Conservation (phyloP, 2,113 vertebrate genomes). For the Rhagologus leucostigma region DNA sequence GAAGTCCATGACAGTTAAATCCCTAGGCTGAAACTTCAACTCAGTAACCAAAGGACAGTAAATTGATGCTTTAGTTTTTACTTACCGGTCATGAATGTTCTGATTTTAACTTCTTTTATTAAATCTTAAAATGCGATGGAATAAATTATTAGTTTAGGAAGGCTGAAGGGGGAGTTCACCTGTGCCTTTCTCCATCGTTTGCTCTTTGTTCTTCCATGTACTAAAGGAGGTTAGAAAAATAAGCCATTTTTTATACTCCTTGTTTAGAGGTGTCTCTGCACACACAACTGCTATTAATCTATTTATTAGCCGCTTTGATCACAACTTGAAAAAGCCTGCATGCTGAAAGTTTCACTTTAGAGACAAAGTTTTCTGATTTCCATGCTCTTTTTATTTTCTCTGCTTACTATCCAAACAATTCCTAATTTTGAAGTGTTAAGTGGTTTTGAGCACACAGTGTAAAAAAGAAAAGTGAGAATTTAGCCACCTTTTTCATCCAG, state of each 20-base stretch:
- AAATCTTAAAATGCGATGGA: background rate
- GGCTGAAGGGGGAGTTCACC: background rate
- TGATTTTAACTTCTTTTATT: background rate
- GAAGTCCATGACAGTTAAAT: background rate
- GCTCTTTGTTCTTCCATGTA: background rate
- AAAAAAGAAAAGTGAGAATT: background rate
- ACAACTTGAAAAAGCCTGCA: background rate
- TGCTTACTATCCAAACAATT: background rate
- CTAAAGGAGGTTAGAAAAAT: background rate
- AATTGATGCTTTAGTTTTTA: background rate
- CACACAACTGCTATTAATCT: background rate
- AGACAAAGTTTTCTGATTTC: background rate
- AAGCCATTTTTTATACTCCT: background rate
- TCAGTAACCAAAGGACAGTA: background rate
- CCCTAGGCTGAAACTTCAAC: background rate
- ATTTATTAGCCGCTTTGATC: conserved; percentile 6
- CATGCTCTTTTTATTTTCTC: background rate
- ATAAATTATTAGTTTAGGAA: background rate
- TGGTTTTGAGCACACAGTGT: background rate
- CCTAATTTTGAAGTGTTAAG: background rate
- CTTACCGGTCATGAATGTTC: background rate
- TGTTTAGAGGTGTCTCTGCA: background rate
- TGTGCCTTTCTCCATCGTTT: background rate
- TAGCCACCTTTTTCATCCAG: background rate
- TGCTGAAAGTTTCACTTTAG: background rate